These are phyloP conservation scores for Jaculus jaculus DNA, from an alignment of 2,113 vertebrate genomes.

Conservation along the genomic window DNA sequence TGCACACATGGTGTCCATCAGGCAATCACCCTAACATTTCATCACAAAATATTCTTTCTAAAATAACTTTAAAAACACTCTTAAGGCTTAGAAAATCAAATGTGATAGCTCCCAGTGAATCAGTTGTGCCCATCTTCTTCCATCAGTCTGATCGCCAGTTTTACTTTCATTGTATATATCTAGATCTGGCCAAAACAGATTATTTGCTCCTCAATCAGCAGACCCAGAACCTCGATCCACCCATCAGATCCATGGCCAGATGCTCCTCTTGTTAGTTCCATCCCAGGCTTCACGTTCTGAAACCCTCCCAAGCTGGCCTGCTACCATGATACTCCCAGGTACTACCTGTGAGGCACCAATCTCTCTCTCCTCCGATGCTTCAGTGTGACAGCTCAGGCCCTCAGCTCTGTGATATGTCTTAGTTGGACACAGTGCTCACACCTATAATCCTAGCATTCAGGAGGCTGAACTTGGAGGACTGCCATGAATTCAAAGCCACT, in stretches of 20 bases:
- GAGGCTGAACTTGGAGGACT: too few species aligned
- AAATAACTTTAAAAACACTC: background rate
- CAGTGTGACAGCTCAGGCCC: too few species aligned
- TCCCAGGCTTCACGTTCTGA: background rate
- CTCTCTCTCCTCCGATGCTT: background rate
- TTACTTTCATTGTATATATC: fast-evolving
- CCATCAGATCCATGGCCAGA: background rate
- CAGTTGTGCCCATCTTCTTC: background rate
- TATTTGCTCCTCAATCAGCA: background rate
- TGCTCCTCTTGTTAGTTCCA: background rate
- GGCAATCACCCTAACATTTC: background rate
- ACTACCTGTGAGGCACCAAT: fast-evolving
- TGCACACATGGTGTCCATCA: background rate
- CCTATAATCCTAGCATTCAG: too few species aligned
- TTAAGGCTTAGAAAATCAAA: background rate
- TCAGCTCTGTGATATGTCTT: background rate
- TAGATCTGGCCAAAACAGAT: background rate
- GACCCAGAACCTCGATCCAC: fast-evolving
- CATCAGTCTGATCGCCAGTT: background rate
- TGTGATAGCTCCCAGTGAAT: background rate
- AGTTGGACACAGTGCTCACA: too few species aligned
- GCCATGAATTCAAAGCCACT: too few species aligned
- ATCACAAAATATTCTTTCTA: background rate
- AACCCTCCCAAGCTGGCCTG: background rate
- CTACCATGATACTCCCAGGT: background rate